Conservation (phyloP, 2,797 vertebrate genomes). For the Sebastolobus altivelis region DNA sequence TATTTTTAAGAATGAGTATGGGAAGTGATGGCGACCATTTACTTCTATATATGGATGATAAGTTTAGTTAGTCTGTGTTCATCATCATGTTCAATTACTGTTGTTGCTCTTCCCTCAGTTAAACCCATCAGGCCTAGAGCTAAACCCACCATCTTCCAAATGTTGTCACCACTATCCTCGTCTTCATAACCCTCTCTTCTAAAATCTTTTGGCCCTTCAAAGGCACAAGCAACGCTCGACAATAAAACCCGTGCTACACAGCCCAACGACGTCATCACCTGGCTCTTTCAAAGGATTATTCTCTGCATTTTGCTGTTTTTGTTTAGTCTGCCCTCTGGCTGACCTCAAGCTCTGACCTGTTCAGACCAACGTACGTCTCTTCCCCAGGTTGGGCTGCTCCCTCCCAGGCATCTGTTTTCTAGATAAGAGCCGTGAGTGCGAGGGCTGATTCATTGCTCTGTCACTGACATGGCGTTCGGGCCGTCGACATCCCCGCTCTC, state of each 20-base stretch:
- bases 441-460: slow-evolving; percentile 81
- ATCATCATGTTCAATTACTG: slow-evolving; percentile 11
- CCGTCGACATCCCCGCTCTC: slow-evolving; percentile 66
- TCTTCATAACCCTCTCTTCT: slow-evolving; percentile 42
- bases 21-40: not conserved
- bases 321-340: slow-evolving; percentile 62
- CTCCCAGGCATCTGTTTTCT: slow-evolving; percentile 82
- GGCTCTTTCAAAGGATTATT: slow-evolving; percentile 33
- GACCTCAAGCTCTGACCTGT: slow-evolving; percentile 69
- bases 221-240: slow-evolving; percentile 13
- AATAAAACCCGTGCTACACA: slow-evolving; percentile 37
- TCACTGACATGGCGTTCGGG: slow-evolving; percentile 66
- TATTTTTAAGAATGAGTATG: not conserved
- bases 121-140: not conserved
- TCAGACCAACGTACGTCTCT: slow-evolving; percentile 54
- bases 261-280: slow-evolving; percentile 30
- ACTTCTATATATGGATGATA: not conserved
- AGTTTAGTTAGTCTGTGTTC: not conserved
- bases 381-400: slow-evolving; percentile 46
- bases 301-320: slow-evolving; percentile 43
- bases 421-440: slow-evolving; percentile 67
- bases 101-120: not conserved
- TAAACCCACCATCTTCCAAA: slow-evolving; percentile 14
- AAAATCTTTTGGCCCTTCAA: slow-evolving; percentile 47
- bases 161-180: not conserved